Evolutionary conservation across 2,888 invertebrate species (phyloP).

Genomic region (Amiota communis): DNA sequence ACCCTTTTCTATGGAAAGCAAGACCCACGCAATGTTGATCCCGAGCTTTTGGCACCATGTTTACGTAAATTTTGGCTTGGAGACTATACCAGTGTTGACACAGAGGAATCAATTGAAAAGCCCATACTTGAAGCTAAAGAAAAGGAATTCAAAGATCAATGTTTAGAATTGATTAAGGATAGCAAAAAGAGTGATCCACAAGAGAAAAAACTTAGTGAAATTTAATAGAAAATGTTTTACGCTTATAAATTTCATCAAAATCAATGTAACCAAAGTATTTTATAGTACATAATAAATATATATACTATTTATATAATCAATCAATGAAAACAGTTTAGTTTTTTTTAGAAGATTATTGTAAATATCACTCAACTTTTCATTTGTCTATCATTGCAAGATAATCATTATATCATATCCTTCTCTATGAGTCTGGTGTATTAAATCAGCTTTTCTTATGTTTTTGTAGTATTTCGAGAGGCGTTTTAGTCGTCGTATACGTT

Average conservation of each 20-base stretch:
- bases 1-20: slow-evolving; percentile 76
- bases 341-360: too few species aligned
- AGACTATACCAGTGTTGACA: slow-evolving; percentile 49
- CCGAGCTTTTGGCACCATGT: slow-evolving; percentile 78
- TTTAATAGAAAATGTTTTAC: too few species aligned
- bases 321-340: too few species aligned
- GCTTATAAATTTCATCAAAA: too few species aligned
- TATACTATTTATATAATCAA: too few species aligned
- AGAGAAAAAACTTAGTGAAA: neutral
- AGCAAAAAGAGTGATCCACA: neutral
- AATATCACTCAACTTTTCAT: too few species aligned
- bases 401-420: too few species aligned
- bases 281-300: too few species aligned
- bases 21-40: slow-evolving; percentile 76
- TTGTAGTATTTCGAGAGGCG: slow-evolving; percentile 81
- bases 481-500: slow-evolving; percentile 80
- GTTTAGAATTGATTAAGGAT: neutral
- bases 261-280: too few species aligned
- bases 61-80: slow-evolving; percentile 74
- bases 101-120: slow-evolving; percentile 18
- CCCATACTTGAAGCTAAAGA: slow-evolving; percentile 38
- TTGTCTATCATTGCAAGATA: too few species aligned
- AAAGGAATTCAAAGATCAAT: slow-evolving; percentile 18
- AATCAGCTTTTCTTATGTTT: neutral
- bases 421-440: too few species aligned